Base-by-base conservation (phyloP, 1,140 invertebrate species). In the Drosophila orosa region DNA sequence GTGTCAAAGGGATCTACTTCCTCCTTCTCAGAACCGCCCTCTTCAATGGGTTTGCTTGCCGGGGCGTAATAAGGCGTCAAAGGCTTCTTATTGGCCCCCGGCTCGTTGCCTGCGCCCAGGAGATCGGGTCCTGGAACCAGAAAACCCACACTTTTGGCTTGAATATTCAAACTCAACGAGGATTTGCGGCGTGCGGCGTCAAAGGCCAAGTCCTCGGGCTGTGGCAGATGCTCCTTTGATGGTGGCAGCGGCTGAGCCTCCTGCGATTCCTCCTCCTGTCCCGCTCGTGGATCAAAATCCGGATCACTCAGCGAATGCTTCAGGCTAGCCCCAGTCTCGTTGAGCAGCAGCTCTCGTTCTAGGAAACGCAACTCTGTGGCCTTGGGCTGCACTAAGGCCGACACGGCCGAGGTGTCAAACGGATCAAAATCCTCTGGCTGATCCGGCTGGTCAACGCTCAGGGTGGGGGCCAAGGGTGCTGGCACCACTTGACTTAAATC, bases 341-440 rank as follows among this genome's bases (percentile, higher is more conserved):
- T 71, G 5, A 97, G 93, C 12, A 97, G 93, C 12, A 97, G 84
- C 92, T 97, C 96, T 81, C 95, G 94, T 92, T 97, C 96, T 19
- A 97, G 91, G 80, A 95, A 94, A 90, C 96, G 96, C 7, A 97
- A 86, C 92, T 97, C 96, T 12, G 95, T 94, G 92, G 95, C 95
- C 59, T 96, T 95, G 2, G 96, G 96, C 65, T 95, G 94, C 44
- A 94, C 93, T 19, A 95, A 92, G 27, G 94, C 94, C 81, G 95
- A 94, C 9, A 97, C 94, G 13, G 94, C 94, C 0, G 96, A 97
- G 5, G 97, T 97, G 83, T 97, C 96, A 78, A 97, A 97, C 0
- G 96, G 97, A 93, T 98, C 97, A 17, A 95, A 94, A 80, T 96
- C 95, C 71, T 93, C 92, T 45, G 93, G 92, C 24, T 93, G 90